phyloP scores from a whole-genome alignment of 2,888 invertebrate genomes.

The Tethea ocularis region DNA sequence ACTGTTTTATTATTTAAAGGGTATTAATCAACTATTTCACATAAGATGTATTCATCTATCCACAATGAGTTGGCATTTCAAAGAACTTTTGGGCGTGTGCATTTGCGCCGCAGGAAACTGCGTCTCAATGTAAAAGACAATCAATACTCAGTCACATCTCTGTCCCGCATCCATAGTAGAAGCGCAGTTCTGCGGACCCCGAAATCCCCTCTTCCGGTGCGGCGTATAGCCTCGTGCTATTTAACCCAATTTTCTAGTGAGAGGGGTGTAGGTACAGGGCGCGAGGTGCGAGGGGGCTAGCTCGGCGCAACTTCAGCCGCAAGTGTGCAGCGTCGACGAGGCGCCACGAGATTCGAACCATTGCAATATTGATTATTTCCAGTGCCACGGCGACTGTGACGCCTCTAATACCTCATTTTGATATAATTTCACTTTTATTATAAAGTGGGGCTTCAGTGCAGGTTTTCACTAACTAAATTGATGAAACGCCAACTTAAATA shows the following conservation, averaged over 20 bases:
- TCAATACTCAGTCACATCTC: constrained; percentile 81
- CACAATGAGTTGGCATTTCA: neutral
- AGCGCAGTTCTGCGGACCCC: constrained; percentile 75
- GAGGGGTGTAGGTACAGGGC: constrained; percentile 68
- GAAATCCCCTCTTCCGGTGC: constrained; percentile 78
- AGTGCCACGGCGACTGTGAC: constrained; percentile 39
- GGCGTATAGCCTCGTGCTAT: constrained; percentile 77
- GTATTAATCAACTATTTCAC: too few species aligned
- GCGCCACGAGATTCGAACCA: constrained; percentile 67
- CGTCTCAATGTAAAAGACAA: constrained; percentile 71
- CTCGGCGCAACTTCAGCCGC: constrained; percentile 70
- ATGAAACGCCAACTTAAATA: too few species aligned
- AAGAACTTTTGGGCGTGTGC: constrained; percentile 18
- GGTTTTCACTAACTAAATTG: too few species aligned
- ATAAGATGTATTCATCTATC: too few species aligned
- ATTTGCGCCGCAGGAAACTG: constrained; percentile 52
- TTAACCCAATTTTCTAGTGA: constrained; percentile 82
- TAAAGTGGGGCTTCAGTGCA: too few species aligned
- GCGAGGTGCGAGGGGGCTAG: constrained; percentile 55
- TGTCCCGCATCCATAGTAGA: constrained; percentile 78
- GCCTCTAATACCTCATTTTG: constrained; percentile 4
- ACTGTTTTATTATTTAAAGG: too few species aligned
- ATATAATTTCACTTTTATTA: neutral
- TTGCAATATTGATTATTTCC: constrained; percentile 77
- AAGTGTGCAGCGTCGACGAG: constrained; percentile 73